Evolutionary conservation across 2,888 invertebrate species (phyloP), one percentile per base, ranked within the genome.

Genomic region (Pharmacophagus antenor): DNA sequence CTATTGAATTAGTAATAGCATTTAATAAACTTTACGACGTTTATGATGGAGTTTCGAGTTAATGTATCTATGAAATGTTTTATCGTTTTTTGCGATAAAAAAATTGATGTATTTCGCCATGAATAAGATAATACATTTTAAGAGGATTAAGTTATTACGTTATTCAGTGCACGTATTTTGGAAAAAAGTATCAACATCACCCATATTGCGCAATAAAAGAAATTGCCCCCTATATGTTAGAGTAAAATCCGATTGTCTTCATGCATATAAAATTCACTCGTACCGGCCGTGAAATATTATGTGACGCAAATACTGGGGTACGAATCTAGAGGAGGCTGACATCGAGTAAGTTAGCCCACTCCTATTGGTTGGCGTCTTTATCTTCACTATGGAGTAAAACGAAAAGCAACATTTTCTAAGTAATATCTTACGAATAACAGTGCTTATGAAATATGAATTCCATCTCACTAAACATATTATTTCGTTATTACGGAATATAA

Each of bases 361-460:
- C 68, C 68, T 74, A 84, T 85, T 80, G 74, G 72, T 69, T 64
- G 67, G 69, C 72, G 78, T 77, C 80, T 81, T 87, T 86, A 87
- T 88, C 84, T 87, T 82, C 81, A 82, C 85, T 84, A 78, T 77
- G 80, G 74, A 81, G 84, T 85, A 87, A 85, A 85, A 76, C 80
- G 72, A 80, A 81, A 84, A 84, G 81, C 76, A 79, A 79, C 81
- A 79, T 76, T 80, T 79, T 78, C 74, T 67, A 70, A 74, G 83
- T 80, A 82, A 88, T 88, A 88, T 85, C 76, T 80, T 84, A 82
- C 83, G 81, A 79, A 81, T 82, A 82, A 77, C 84, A 83, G 82
- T 85, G 83, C 84, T 85, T 85, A 85, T 88, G 86, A 89, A 88
- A 88, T 88, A 89, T 88, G 87, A 86, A 88, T 86, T 85, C 84